Base-by-base conservation (phyloP, 2,113 vertebrate genomes). In the Noturus placidus region DNA sequence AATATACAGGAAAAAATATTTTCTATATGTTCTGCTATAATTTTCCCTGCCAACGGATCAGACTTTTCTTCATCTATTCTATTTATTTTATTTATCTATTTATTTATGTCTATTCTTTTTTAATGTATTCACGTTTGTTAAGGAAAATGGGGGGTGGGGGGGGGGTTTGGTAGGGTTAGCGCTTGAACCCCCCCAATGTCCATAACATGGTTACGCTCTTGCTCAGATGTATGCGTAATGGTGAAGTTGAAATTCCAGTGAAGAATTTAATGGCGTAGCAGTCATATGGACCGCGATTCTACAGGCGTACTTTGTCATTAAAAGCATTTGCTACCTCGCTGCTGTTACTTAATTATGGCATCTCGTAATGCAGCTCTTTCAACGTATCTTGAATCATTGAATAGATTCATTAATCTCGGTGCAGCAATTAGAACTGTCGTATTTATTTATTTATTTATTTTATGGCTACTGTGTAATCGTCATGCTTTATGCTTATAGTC, bases 381-480 rank as follows among this genome's bases (percentile, higher is more conserved):
- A 27, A 22, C 20, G n/a, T 22, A 80, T 85, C 89, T 83, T 74
- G 11, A 86, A 78, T 72, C 78, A 83, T 80, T 87, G 54, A 69
- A 88, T 85, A 72, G 86, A 82, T 88, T 90, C 86, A 93, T 93
- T 92, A 89, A 92, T 94, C 93, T 90, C 88, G 27, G 0, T 77
- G 77, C 69, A 83, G 85, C 89, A 82, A 79, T 86, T 89, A 85
- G 87, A 72, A 87, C 65, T 82, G 85, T 57, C 50, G 89, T 79
- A 78, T 61, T 89, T 90, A 61, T 61, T 9, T 54, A 54, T 22
- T 59, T 59, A 59, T 67, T 30, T 17, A 30, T 74, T 38, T 72
- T 38, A 89, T 86, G 88, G 87, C 91, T 90, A 85, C 85, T 89
- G 89, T 90, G 89, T 93, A 92, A 93, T 92, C 92, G 90, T 90